Base-by-base conservation (phyloP, 1,140 invertebrate genomes). In the Dryas iulia region DNA sequence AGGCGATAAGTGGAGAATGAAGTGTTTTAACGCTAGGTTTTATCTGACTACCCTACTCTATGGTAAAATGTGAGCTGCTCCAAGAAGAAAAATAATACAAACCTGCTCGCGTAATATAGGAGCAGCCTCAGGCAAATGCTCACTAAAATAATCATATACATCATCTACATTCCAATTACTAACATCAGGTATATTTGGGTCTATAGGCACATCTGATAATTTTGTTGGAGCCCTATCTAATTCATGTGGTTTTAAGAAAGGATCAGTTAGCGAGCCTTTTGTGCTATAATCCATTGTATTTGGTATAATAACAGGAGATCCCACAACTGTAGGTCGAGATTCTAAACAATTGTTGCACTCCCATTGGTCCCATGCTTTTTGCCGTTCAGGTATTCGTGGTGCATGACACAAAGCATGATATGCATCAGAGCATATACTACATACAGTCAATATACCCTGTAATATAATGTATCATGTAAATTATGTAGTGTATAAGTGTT, bases 81-180 rank as follows among this genome's bases (percentile, higher is more conserved):
- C n/a, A n/a, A n/a, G n/a, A 8, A 31, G 10, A 18, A 8, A 39
- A 21, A 28, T 52, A 56, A 64, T 66, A 74, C 66, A 89, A 89
- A 97, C 96, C 93, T 98, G 96, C 73, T 97, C 95, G 79, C 94
- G 94, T 77, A 98, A 97, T 26, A 96, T 94, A 65, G 94, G 93
- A 12, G 96, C 96, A 79, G 96, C 94, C 74, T 96, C 95, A 1
- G 94, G 94, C 52, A 96, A 96, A 74, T 95, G 93, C 69, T 95
- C 92, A 6, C 92, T 92, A 81, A 97, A 96, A 91, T 97, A 98
- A 18, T 95, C 92, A 82, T 95, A 96, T 1, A 98, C 97, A 86
- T 98, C 95, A 69, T 96, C 94, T 7, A 94, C 94, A 3, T 94
- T 95, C 97, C 97, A 98, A 78, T 95, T 93, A 0, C 94, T 94